These are phyloP conservation scores for Mastomys natalensis DNA, from an alignment of 2,113 vertebrate genomes.

Conservation along the genomic window DNA sequence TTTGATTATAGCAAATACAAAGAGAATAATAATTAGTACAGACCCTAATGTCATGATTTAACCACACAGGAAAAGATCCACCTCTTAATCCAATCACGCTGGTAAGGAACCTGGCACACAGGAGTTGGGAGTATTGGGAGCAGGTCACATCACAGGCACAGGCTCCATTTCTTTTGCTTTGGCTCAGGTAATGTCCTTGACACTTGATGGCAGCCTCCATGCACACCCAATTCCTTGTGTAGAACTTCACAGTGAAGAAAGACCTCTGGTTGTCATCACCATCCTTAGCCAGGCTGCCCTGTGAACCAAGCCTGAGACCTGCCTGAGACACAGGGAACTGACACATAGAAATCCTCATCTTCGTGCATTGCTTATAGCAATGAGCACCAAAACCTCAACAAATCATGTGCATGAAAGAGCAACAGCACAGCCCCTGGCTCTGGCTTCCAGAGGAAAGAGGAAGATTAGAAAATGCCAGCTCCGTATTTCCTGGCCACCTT, in stretches of 20 bases:
- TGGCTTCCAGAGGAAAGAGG: not conserved
- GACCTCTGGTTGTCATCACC: accelerated
- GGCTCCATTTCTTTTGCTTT: not conserved
- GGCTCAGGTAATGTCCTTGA: not conserved
- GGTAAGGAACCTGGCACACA: not conserved
- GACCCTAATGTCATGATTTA: not conserved
- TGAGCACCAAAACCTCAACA: not conserved
- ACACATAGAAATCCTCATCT: not conserved
- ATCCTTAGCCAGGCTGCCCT: not conserved
- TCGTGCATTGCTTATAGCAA: not conserved
- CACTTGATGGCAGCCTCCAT: not conserved
- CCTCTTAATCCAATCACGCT: not conserved
- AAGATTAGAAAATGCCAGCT: not conserved
- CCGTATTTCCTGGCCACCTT: not conserved
- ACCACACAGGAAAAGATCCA: no score
- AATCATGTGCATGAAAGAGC: not conserved
- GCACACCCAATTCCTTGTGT: not conserved
- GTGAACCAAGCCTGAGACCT: not conserved
- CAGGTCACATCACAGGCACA: not conserved
- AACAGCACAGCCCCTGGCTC: not conserved
- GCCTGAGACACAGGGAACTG: not conserved
- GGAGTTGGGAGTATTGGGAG: no score
- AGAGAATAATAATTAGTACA: not conserved
- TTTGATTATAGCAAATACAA: not conserved
- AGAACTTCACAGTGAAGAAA: not conserved